Base-by-base conservation (phyloP, 1,140 invertebrate genomes). In the Drosophila repletoides region DNA sequence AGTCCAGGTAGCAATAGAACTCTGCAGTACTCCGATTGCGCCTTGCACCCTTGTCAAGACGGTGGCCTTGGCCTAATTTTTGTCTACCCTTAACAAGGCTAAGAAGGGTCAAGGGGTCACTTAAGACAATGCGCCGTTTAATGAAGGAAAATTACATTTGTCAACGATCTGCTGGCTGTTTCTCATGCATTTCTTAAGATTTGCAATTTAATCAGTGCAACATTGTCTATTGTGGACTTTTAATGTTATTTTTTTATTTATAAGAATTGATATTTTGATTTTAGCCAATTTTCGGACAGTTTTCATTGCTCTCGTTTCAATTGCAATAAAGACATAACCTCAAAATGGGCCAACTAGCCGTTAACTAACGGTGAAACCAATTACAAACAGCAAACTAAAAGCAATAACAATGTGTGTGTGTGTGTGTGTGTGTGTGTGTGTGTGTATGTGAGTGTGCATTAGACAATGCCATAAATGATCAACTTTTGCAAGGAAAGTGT, bases 41-140 rank as follows among this genome's bases (percentile, higher is more conserved):
- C 12, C 5, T 19, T 10, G n/a, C n/a, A 76, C 76, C 77, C 77
- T 76, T 46, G 68, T 81, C 48, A 59, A 17, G 15, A 12, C 15
- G 17, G 22, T 65, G 76, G 59, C 79, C 73, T 66, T 83, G 76
- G 73, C 64, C 76, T 55, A 83, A 76, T 81, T 67, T 65, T 41
- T 29, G 63, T 49, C 69, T 69, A 46, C 34, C 49, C 58, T 58
- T 67, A 66, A 72, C 67, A 63, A 81, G 72, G 61, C 72, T n/a
- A n/a, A n/a, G 38, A 69, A 69, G 77, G 77, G 79, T 81, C 77
- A 81, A 77, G 73, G 70, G 77, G 79, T 73, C 77, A 84, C 19
- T 19, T 10, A 21, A 66, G 76, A 81, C 79, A 81, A 81, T 84
- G 79, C 24, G 28, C 2, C 26, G 40, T 58, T 60, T 84, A 81